Base-by-base conservation (phyloP, 1,140 invertebrate species). In the Teleopsis dalmanni region DNA sequence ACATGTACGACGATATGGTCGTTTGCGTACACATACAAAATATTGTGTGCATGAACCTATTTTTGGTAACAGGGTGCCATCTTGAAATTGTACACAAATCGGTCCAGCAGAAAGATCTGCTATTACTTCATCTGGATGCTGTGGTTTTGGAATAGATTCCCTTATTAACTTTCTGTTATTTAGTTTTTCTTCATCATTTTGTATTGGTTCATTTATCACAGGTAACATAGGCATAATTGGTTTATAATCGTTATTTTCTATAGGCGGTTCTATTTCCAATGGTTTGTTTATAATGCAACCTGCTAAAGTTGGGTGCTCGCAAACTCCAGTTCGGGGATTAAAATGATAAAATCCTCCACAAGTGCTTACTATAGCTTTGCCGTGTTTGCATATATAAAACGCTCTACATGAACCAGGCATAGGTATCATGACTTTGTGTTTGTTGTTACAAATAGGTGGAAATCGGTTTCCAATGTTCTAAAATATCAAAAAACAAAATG, bases 321-420 rank as follows among this genome's bases (percentile, higher is more conserved):
- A 68, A 19, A 51, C 54, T 18, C 59, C 43, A 6, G 54, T 55
- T 4, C 25, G 29, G 0, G 58, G 41, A 50, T 68, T 58, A 18
- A 66, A 68, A 22, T 52, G 46, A 38, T 49, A 57, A 13, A 50
- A 48, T 9, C 37, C 31, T 7, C 56, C 59, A 21, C 63, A 66
- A 14, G 60, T 54, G 16, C 59, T 59, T 8, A 55, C 55, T 16
- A 65, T 51, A 26, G 63, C 63, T 13, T 50, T 57, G 18, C 63
- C 63, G 42, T 63, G 49, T 9, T 59, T 54, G 18, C 63, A 66
- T 14, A 65, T 48, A 37, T 57, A 66, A 23, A 64, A 66, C 16
- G 53, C 58, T 4, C 35, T 53, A 21, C 63, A 66, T 3, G 54
- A 58, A 10, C 63, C 63, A 47, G 57, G 57, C 53, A 65, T 66